Base-by-base conservation (phyloP, 2,888 invertebrate genomes). In the Keiferia lycopersicella region DNA sequence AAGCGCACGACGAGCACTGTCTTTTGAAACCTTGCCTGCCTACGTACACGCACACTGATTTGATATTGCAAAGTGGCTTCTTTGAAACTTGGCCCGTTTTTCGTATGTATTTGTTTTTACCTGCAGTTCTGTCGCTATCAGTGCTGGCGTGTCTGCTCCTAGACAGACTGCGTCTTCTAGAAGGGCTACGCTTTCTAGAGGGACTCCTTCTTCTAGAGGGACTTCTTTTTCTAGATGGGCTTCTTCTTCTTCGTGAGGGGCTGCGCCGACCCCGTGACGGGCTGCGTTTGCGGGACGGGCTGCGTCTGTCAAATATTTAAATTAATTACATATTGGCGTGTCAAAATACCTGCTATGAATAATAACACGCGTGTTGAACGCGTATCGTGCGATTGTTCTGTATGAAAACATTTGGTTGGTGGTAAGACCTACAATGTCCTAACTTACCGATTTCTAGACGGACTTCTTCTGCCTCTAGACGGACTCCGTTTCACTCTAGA, bases 41-140 rank as follows among this genome's bases (percentile, higher is more conserved):
- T n/a, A n/a, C n/a, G n/a, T n/a, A n/a, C n/a, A n/a, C n/a, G n/a
- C n/a, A n/a, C n/a, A n/a, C n/a, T n/a, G n/a, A n/a, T n/a, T n/a
- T n/a, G n/a, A n/a, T n/a, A n/a, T n/a, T n/a, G n/a, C n/a, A n/a
- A n/a, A n/a, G n/a, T n/a, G n/a, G n/a, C n/a, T n/a, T n/a, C n/a
- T n/a, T n/a, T n/a, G n/a, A n/a, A n/a, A n/a, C n/a, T n/a, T n/a
- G n/a, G n/a, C n/a, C n/a, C n/a, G n/a, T n/a, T n/a, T n/a, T n/a
- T n/a, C n/a, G n/a, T n/a, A n/a, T n/a, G n/a, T 45, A n/a, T 16
- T n/a, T 45, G 6, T 16, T 14, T 4, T 30, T 63, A 79, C 81
- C 79, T 26, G 74, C 74, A 4, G 78, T 80, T 22, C 72, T 73
- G 30, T 78, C 81, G 63, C 75, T 80, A 56, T 80, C 77, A 61